Evolutionary conservation across 2,888 invertebrate genomes (phyloP).

Genomic region (Drosophila setosimentum): DNA sequence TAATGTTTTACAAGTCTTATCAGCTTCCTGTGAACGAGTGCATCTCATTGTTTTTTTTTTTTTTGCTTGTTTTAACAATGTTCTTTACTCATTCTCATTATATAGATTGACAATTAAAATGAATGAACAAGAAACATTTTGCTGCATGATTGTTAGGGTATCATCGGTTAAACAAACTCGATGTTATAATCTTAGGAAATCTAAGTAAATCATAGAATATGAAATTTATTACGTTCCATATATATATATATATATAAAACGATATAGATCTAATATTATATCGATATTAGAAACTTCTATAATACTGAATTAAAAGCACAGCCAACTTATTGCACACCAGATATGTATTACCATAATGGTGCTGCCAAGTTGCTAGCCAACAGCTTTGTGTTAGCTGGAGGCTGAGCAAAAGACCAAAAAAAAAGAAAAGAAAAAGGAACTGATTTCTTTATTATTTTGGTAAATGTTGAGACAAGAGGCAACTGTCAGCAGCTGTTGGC

Average conservation of each 20-base stretch:
- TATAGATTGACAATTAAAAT: background rate
- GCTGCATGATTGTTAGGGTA: background rate
- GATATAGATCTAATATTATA: background rate
- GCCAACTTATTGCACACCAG: background rate
- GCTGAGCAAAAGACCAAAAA: background rate
- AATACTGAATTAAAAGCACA: background rate
- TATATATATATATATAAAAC: background rate
- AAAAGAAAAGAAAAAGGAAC: constrained; percentile 19
- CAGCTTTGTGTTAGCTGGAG: constrained; percentile 12
- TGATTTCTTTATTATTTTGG: constrained; percentile 22
- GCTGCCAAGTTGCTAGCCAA: constrained; percentile 8
- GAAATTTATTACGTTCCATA: background rate
- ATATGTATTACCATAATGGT: constrained; percentile 17
- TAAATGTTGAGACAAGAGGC: constrained; percentile 21
- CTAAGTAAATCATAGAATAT: background rate
- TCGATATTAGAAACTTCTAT: background rate
- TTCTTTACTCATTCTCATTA: background rate
- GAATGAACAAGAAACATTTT: background rate
- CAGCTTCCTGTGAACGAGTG: constrained; percentile 1
- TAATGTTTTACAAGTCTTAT: constrained; percentile 60
- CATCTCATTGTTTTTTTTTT: constrained; percentile 10
- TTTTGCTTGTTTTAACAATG: background rate
- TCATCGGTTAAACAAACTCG: background rate
- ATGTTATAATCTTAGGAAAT: background rate
- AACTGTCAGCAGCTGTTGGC: constrained; percentile 57